A percentile compares a stretch with the other conserved stretches of the same genome.
phyloP scores from a whole-genome alignment of 2,113 vertebrate species.

The Myiozetetes cayanensis region DNA sequence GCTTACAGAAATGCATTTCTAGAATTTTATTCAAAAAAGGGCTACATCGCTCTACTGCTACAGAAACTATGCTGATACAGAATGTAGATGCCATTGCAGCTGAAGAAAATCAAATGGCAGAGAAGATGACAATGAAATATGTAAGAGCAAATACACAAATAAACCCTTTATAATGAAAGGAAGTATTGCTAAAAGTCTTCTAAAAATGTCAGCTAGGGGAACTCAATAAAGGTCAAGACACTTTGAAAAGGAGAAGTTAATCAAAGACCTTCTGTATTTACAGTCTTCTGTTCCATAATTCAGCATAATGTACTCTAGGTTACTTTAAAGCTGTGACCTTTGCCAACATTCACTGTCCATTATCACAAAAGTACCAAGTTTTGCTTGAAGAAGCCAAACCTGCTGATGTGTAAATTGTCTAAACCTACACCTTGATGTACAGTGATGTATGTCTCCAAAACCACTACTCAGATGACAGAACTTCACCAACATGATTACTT shows the following conservation, averaged over 20 bases:
- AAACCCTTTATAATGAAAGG: slow-evolving; percentile 35
- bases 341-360: neutral
- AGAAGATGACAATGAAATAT: neutral
- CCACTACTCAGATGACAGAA: neutral
- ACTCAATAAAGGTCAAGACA: slow-evolving; percentile 44
- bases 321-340: slow-evolving; percentile 14
- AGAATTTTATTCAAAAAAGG: neutral
- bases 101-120: neutral
- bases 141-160: slow-evolving; percentile 1
- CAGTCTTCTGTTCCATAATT: neutral
- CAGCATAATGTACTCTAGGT: neutral
- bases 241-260: slow-evolving; percentile 31
- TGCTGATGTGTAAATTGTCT: neutral
- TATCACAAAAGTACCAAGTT: neutral
- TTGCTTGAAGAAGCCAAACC: neutral
- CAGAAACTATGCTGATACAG: neutral
- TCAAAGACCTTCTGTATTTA: slow-evolving; percentile 34
- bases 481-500: neutral
- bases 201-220: slow-evolving; percentile 45
- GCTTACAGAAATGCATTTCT: neutral
- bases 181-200: slow-evolving; percentile 25
- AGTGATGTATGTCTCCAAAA: neutral
- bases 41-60: neutral
- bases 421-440: neutral
- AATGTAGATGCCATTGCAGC: neutral